These are phyloP conservation scores for Charina bottae DNA, from an alignment of 2,113 vertebrate species.

Conservation along the genomic window DNA sequence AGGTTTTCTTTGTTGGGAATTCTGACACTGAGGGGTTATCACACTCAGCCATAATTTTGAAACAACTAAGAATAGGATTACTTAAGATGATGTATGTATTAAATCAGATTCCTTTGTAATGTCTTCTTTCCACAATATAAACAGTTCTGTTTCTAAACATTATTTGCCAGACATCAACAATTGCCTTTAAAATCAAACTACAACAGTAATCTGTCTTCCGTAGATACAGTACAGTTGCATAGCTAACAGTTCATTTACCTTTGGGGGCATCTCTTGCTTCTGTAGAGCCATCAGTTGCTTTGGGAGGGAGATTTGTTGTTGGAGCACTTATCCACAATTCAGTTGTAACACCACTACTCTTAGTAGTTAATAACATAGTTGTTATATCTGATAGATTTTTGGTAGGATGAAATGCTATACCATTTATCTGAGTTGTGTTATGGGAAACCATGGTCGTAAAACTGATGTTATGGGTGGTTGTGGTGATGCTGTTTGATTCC, in stretches of 20 bases:
- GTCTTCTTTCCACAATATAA: background rate
- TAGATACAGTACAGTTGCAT: background rate
- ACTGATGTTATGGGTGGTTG: background rate
- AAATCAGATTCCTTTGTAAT: background rate
- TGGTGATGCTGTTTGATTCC: background rate
- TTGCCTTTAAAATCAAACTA: background rate
- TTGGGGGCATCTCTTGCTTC: conserved; percentile 43
- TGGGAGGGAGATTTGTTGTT: conserved; percentile 39
- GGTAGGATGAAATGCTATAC: fast-evolving
- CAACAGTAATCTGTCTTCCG: background rate
- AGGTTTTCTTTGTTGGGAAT: too few species aligned
- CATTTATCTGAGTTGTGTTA: background rate
- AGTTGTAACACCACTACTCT: background rate
- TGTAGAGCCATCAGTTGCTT: conserved; percentile 54
- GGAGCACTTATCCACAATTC: conserved; percentile 34
- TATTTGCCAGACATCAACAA: background rate
- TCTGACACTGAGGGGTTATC: too few species aligned
- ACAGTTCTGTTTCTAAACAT: background rate
- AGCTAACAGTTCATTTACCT: conserved; percentile 53
- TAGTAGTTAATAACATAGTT: background rate
- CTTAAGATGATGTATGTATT: background rate
- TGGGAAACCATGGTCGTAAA: background rate
- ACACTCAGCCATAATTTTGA: background rate
- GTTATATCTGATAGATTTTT: background rate
- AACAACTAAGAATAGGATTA: background rate